Evolutionary conservation across 2,888 invertebrate species (phyloP), one percentile per base, ranked within the genome.

Genomic region (Oithona nana): DNA sequence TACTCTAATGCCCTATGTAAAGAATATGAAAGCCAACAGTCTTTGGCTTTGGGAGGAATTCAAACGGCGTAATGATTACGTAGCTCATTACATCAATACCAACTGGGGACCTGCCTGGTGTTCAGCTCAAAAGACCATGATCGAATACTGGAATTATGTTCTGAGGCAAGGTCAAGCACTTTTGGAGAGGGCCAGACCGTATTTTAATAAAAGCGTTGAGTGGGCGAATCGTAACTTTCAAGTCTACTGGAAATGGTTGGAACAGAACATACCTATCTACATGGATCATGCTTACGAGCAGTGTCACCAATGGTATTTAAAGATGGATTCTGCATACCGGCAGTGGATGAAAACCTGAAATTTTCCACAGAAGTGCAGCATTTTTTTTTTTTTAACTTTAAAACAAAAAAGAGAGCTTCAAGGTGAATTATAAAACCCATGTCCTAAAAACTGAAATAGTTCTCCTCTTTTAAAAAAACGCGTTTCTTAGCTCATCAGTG

Each of bases 21-120:
- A 4, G 3, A 13, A 28, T 22, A 3, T 1, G 13, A 28, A 16
- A 1, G 6, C 16, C 22, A 52, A 16, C 13, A 16, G 13, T 22
- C 22, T 22, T 11, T 57, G 30, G 57, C 24, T 22, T 8, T 31
- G 57, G 31, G 39, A 57, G 31, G 57, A 57, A 30, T 57, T 57
- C 31, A 20, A 22, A 28, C 20, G 30, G 16, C 29, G 57, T 6
- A 30, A 57, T 2, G 31, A 57, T 20, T 16, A 30, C n/a, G 31
- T 57, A 11, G 29, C 57, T 1, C 29, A 30, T 4, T 30, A 57
- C 8, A 28, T 57, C 11, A 57, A 57, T n/a, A 30, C 2, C 2
- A 30, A 30, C 22, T 1, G 29, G 57, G 57, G 57, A 22, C 57
- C 57, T 28, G n/a, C n/a, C n/a, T n/a, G n/a, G n/a, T 57, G 57